These are phyloP conservation scores for Esox masquinongy DNA, from an alignment of 2,797 vertebrate species.

Conservation along the genomic window DNA sequence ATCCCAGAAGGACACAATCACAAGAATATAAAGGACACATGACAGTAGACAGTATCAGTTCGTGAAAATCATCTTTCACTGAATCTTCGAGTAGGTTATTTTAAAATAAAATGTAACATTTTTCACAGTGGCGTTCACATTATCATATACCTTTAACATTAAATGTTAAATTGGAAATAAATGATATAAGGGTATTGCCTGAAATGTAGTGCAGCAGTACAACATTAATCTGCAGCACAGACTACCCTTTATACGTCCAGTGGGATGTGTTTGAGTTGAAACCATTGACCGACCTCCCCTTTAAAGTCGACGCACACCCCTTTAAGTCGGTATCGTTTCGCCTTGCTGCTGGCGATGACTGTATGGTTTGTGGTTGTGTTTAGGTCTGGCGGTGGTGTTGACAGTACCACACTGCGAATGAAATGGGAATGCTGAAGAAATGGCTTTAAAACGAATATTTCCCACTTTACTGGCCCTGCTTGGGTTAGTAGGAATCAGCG, in stretches of 20 bases:
- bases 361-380: conserved; percentile 71
- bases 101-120: too few relatives aligned
- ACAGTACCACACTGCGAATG: conserved; percentile 65
- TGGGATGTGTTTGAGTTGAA: background rate
- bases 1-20: conserved; percentile 31
- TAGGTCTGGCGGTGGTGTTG: conserved; percentile 68
- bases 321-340: conserved; percentile 64
- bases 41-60: conserved; percentile 24
- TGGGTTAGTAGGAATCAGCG: conserved; percentile 60
- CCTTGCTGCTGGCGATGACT: conserved; percentile 58
- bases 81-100: background rate
- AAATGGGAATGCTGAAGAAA: conserved; percentile 77
- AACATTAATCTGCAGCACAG: background rate
- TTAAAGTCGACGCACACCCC: conserved; percentile 70
- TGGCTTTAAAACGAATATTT: conserved; percentile 68
- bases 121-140: too few relatives aligned
- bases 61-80: conserved; percentile 21
- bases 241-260: background rate
- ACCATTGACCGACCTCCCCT: conserved; percentile 61
- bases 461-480: conserved; percentile 66
- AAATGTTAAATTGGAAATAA: background rate
- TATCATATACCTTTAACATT: background rate
- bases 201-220: background rate
- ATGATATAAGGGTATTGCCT: background rate
- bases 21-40: conserved; percentile 2